Percentiles rank a stretch among this genome's conserved stretches.
These are phyloP conservation scores for Tyrannus savana DNA, from an alignment of 2,113 vertebrate genomes.

Conservation along the genomic window DNA sequence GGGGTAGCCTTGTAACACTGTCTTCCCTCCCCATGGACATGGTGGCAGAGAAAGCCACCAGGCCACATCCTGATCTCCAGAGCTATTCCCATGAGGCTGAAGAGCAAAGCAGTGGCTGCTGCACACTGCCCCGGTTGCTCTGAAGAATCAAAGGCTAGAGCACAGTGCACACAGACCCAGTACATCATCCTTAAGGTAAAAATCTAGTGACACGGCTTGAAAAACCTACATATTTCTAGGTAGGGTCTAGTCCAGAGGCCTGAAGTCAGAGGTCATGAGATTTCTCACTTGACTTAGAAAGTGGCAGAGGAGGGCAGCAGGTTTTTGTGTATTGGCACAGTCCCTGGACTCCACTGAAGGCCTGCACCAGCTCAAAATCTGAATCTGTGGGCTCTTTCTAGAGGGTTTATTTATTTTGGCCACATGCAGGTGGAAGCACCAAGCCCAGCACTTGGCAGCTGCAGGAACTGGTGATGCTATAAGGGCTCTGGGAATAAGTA, in stretches of 20 bases:
- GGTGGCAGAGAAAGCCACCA: neutral
- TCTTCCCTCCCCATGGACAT: neutral
- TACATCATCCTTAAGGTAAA: neutral
- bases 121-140: neutral
- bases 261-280: neutral
- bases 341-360: neutral
- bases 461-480: neutral
- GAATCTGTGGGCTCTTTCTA: neutral
- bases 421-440: neutral
- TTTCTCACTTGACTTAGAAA: neutral
- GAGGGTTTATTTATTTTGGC: neutral
- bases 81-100: fast-evolving
- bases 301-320: neutral
- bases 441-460: neutral
- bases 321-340: neutral
- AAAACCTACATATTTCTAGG: neutral
- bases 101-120: neutral
- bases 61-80: neutral
- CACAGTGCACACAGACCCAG: neutral
- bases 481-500: neutral
- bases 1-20: fast-evolving
- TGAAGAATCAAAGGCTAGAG: neutral
- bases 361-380: neutral
- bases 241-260: neutral
- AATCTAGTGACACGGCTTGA: neutral